These are phyloP conservation scores for Martes martes DNA, from an alignment of 2,113 vertebrate species.

Conservation along the genomic window DNA sequence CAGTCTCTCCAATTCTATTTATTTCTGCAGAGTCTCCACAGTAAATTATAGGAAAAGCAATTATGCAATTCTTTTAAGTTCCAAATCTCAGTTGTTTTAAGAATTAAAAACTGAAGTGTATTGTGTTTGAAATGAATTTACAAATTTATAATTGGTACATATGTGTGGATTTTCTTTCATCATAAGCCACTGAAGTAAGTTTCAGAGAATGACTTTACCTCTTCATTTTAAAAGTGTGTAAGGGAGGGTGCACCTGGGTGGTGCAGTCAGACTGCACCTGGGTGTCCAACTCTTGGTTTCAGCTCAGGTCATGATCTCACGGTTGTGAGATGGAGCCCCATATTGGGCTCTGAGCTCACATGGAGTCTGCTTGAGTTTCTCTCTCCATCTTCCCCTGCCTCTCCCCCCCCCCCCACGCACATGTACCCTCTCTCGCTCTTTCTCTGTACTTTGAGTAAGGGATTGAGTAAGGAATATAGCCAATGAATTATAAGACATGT, in stretches of 20 bases:
- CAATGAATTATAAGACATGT: not conserved
- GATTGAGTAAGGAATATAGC: not conserved
- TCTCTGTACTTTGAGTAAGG: too few relatives aligned
- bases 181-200: not conserved
- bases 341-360: not conserved
- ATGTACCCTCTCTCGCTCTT: too few relatives aligned
- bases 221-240: not conserved
- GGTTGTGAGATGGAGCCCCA: not conserved
- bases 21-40: not conserved
- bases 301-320: not conserved
- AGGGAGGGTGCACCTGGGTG: not conserved
- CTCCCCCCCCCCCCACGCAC: not conserved
- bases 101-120: not conserved
- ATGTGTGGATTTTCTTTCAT: not conserved
- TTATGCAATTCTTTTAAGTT: not conserved
- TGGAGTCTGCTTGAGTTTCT: not conserved
- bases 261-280: not conserved
- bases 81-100: not conserved
- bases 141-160: not conserved
- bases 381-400: not conserved
- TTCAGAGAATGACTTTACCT: not conserved
- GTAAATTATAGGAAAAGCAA: not conserved
- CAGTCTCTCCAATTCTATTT: not conserved
- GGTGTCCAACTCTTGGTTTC: not conserved
- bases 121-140: not conserved